Percentiles rank a stretch among this genome's conserved stretches.
phyloP scores from a whole-genome alignment of 2,888 invertebrate species.

The Agriopis aurantiaria region DNA sequence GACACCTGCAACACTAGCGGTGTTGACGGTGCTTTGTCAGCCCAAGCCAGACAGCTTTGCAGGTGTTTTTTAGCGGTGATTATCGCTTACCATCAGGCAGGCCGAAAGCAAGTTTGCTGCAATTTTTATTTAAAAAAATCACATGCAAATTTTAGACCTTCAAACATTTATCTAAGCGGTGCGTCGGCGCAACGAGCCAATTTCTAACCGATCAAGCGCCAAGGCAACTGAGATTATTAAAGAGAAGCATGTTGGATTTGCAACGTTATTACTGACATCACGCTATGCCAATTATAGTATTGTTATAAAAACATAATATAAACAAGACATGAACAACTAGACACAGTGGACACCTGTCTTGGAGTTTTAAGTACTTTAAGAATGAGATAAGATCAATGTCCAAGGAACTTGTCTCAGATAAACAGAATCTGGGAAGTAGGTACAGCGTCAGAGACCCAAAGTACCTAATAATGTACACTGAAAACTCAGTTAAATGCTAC shows the following conservation, averaged over 20 bases:
- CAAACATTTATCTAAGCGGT: conserved; percentile 1
- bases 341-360: not conserved
- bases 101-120: no score
- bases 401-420: not conserved
- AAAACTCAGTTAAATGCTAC: no score
- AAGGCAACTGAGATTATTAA: conserved; percentile 29
- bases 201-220: conserved; percentile 22
- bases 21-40: no score
- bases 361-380: not conserved
- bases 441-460: no score
- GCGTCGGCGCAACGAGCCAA: not conserved
- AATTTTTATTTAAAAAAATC: no score
- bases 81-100: no score
- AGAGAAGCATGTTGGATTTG: conserved; percentile 26
- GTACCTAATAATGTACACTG: no score
- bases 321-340: conserved; percentile 10
- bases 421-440: not conserved
- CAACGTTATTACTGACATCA: conserved; percentile 26
- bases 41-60: no score
- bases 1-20: no score
- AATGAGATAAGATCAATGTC: not conserved
- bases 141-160: conserved; percentile 25
- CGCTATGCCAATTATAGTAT: conserved; percentile 27
- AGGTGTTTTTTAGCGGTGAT: no score
- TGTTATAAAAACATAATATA: conserved; percentile 26